These are phyloP conservation scores for Moxostoma hubbsi DNA, from an alignment of 2,797 vertebrate genomes.

Conservation along the genomic window DNA sequence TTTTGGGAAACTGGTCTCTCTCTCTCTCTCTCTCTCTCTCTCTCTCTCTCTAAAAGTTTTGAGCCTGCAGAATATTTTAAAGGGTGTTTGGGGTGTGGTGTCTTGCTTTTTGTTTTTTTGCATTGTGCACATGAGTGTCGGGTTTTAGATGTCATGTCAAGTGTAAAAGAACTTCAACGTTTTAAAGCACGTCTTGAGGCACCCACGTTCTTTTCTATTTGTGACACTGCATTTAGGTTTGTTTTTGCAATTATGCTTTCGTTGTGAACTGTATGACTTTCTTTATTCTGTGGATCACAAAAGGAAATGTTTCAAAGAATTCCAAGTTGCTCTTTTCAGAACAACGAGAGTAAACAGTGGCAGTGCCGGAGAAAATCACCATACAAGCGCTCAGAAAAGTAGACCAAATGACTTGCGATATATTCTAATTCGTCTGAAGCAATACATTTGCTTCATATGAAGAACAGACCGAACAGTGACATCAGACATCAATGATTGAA, in stretches of 20 bases:
- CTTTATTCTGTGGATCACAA: not conserved
- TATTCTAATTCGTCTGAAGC: not conserved
- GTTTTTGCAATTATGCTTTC: too few relatives aligned
- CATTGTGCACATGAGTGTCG: too few relatives aligned
- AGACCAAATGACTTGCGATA: not conserved
- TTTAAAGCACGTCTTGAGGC: too few relatives aligned
- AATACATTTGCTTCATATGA: not conserved
- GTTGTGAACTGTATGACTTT: not conserved
- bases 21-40: not conserved
- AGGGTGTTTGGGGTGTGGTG: not conserved
- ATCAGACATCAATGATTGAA: too few relatives aligned
- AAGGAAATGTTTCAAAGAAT: too few relatives aligned
- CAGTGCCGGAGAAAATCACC: not conserved
- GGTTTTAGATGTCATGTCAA: too few relatives aligned
- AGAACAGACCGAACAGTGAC: not conserved
- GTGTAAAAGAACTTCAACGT: too few relatives aligned
- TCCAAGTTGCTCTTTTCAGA: not conserved
- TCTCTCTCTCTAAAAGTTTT: not conserved
- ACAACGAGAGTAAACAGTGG: not conserved
- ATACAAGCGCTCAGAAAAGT: not conserved
- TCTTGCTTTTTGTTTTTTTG: too few relatives aligned
- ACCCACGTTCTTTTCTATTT: too few relatives aligned
- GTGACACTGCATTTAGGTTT: too few relatives aligned
- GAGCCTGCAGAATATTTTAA: not conserved
- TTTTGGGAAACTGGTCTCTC: not conserved